phyloP scores from a whole-genome alignment of 2,797 vertebrate genomes.

The Coreius guichenoti region DNA sequence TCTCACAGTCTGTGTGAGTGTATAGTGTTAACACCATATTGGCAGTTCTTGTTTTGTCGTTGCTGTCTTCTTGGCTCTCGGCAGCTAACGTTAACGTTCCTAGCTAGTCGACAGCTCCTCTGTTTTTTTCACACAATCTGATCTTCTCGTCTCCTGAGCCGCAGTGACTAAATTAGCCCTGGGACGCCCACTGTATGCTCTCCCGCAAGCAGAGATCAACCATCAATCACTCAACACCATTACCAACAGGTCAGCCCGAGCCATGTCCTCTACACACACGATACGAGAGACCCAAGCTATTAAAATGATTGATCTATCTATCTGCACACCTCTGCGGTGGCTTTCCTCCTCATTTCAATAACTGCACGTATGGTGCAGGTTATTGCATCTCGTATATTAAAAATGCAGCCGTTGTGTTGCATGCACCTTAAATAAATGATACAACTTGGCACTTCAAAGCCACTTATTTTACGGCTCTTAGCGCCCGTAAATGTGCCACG shows the following conservation, averaged over 20 bases:
- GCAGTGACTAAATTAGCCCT: constrained; percentile 48
- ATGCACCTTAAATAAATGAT: constrained; percentile 41
- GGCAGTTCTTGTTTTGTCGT: constrained; percentile 20
- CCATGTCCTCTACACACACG: constrained; percentile 72
- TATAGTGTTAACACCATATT: constrained; percentile 30
- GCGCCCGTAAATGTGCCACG: neutral
- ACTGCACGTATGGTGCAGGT: constrained; percentile 11
- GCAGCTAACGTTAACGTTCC: neutral
- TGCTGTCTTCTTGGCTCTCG: constrained; percentile 1
- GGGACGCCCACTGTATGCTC: constrained; percentile 36
- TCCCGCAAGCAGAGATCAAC: constrained; percentile 32
- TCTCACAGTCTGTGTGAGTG: neutral
- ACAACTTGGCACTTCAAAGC: constrained; percentile 32
- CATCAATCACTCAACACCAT: constrained; percentile 57
- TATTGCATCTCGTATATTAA: constrained; percentile 38
- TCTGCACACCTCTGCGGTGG: constrained; percentile 2
- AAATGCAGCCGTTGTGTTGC: neutral
- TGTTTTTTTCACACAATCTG: constrained; percentile 15
- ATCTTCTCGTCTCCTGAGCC: constrained; percentile 18
- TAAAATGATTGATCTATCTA: constrained; percentile 73
- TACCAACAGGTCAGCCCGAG: constrained; percentile 53
- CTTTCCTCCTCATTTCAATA: constrained; percentile 35
- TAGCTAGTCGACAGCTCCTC: constrained; percentile 9
- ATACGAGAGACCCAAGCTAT: constrained; percentile 68
- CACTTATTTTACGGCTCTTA: neutral